Conservation (phyloP, 2,888 invertebrate species). For the Amiota minor region DNA sequence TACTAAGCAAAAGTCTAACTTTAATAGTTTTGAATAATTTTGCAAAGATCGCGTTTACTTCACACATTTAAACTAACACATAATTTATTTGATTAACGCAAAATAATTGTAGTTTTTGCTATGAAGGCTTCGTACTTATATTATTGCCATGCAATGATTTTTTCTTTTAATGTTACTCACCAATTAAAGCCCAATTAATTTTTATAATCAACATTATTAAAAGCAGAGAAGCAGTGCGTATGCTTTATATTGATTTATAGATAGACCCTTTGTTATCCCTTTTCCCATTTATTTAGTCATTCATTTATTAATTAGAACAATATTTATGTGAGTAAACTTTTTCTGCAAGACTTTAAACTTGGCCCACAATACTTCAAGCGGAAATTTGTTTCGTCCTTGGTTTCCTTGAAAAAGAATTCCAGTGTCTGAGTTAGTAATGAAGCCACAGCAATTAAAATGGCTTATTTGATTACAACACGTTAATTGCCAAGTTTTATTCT, state of each 20-base stretch:
- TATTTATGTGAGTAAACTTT: constrained; percentile 9
- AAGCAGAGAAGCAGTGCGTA: too few relatives aligned
- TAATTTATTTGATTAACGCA: constrained; percentile 10
- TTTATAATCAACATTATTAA: too few relatives aligned
- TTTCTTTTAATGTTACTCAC: not conserved
- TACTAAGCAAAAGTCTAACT: not conserved
- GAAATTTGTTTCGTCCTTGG: constrained; percentile 2
- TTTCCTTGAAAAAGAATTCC: not conserved
- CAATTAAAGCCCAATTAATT: too few relatives aligned
- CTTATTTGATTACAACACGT: constrained; percentile 55
- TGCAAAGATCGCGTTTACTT: not conserved
- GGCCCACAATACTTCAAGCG: too few relatives aligned
- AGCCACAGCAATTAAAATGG: constrained; percentile 50
- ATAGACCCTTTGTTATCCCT: too few relatives aligned
- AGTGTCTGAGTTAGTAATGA: not conserved
- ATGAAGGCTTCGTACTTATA: too few relatives aligned
- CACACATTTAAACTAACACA: constrained; percentile 13
- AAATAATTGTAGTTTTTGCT: not conserved
- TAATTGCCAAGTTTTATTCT: constrained; percentile 45
- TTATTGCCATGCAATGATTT: not conserved
- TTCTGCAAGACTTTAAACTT: too few relatives aligned
- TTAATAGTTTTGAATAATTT: not conserved
- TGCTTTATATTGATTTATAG: too few relatives aligned
- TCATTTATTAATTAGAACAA: constrained; percentile 22
- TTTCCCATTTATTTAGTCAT: too few relatives aligned